A percentile compares a stretch with the other conserved stretches of the same genome.
phyloP scores from a whole-genome alignment of 2,113 vertebrate species.

The Silurus glanis region DNA sequence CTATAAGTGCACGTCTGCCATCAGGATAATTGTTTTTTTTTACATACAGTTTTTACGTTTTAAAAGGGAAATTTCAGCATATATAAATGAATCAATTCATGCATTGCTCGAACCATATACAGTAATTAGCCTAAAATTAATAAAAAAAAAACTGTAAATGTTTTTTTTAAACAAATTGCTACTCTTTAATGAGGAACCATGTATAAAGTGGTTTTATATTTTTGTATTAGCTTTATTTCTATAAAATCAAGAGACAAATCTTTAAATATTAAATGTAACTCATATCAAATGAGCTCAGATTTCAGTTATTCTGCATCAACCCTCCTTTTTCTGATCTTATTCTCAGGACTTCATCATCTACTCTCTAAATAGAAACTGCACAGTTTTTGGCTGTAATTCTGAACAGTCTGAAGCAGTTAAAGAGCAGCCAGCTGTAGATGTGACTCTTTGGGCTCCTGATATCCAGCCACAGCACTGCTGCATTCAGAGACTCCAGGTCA shows the following conservation, averaged over 20 bases:
- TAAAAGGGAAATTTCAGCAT: background rate
- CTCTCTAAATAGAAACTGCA: slow-evolving; percentile 59
- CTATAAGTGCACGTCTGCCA: too few species aligned
- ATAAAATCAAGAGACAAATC: background rate
- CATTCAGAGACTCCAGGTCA: slow-evolving; percentile 55
- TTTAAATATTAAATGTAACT: background rate
- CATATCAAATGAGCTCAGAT: background rate
- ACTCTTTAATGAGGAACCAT: too few species aligned
- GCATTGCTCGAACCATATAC: background rate
- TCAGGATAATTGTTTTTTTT: background rate
- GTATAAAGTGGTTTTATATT: background rate
- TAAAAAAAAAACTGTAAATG: too few species aligned
- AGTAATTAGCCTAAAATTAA: background rate
- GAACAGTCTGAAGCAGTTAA: slow-evolving; percentile 41
- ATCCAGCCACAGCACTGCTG: slow-evolving; percentile 68
- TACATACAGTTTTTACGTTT: background rate
- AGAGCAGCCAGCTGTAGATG: slow-evolving; percentile 48
- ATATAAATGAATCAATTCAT: background rate
- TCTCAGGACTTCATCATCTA: slow-evolving; percentile 76
- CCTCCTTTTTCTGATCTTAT: slow-evolving; percentile 12
- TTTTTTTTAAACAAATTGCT: too few species aligned
- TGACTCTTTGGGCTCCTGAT: slow-evolving; percentile 69
- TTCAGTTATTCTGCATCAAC: background rate
- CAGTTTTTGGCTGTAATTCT: slow-evolving; percentile 62
- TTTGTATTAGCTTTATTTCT: background rate